Conservation (phyloP, 2,888 invertebrate species). For the Phania funesta region DNA sequence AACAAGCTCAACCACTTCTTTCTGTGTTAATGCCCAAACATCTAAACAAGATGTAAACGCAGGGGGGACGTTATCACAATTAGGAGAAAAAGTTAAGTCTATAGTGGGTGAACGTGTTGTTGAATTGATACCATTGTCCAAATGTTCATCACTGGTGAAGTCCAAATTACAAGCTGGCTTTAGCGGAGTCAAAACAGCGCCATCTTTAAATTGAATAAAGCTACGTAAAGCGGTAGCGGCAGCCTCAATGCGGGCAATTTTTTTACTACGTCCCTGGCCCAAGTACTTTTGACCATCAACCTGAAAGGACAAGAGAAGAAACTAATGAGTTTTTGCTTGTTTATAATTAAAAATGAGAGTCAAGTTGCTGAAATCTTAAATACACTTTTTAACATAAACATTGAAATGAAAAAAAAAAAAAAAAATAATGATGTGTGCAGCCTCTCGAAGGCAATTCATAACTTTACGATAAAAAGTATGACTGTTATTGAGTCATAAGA, state of each 20-base stretch:
- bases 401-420: too few species aligned
- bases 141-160: conserved; percentile 82
- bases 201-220: conserved; percentile 83
- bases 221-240: conserved; percentile 82
- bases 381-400: too few species aligned
- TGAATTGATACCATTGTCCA: conserved; percentile 78
- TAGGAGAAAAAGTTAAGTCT: neutral
- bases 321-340: neutral
- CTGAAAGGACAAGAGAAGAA: conserved; percentile 69
- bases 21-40: conserved; percentile 69
- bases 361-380: too few species aligned
- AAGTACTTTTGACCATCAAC: conserved; percentile 83
- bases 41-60: conserved; percentile 67
- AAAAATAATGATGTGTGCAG: too few species aligned
- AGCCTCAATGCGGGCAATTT: conserved; percentile 82
- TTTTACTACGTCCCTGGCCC: conserved; percentile 83
- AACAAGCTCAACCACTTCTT: conserved; percentile 75
- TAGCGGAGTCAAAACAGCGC: conserved; percentile 76
- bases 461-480: too few species aligned
- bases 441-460: too few species aligned
- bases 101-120: neutral
- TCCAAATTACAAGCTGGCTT: conserved; percentile 80
- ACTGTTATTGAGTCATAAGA: too few species aligned
- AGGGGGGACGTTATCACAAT: neutral
- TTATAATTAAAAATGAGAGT: too few species aligned